These are phyloP conservation scores for Sphaeramia orbicularis DNA, from an alignment of 2,797 vertebrate species.

Conservation along the genomic window DNA sequence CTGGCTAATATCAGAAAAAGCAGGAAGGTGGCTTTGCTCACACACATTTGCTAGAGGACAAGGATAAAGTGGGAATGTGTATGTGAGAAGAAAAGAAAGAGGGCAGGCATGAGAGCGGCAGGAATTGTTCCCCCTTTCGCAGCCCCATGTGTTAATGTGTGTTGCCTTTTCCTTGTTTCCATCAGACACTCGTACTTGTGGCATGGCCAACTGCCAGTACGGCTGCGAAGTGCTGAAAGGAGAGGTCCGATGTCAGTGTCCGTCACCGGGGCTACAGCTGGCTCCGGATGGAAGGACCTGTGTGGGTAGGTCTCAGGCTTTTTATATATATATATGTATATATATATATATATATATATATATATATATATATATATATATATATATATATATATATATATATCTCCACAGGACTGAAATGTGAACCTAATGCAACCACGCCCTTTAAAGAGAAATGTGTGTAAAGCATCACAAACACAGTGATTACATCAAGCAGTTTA, in stretches of 20 bases:
- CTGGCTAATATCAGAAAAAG: constrained; percentile 67
- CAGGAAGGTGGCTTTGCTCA: constrained; percentile 39
- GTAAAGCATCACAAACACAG: constrained; percentile 18
- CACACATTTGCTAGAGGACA: constrained; percentile 45
- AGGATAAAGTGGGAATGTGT: constrained; percentile 18
- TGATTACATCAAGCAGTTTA: no score
- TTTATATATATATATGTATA: no score
- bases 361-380: no score
- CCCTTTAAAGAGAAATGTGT: constrained; percentile 6
- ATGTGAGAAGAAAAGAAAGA: neutral
- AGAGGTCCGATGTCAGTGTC: constrained; percentile 94
- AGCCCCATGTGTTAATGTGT: constrained; percentile 54
- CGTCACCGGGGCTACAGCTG: constrained; percentile 94
- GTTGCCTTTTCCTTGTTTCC: constrained; percentile 40
- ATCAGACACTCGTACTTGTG: constrained; percentile 91
- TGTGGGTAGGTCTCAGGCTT: constrained; percentile 87
- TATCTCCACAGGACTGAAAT: constrained; percentile 37
- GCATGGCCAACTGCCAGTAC: constrained; percentile 98
- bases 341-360: no score
- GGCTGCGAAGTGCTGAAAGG: constrained; percentile 96
- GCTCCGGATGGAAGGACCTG: constrained; percentile 95
- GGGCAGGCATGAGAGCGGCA: constrained; percentile 19
- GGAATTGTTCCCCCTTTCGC: constrained; percentile 15
- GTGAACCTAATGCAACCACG: constrained; percentile 24
- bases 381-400: no score